Conservation (phyloP, 2,888 invertebrate species). For the Leptinotarsa tumamoca region DNA sequence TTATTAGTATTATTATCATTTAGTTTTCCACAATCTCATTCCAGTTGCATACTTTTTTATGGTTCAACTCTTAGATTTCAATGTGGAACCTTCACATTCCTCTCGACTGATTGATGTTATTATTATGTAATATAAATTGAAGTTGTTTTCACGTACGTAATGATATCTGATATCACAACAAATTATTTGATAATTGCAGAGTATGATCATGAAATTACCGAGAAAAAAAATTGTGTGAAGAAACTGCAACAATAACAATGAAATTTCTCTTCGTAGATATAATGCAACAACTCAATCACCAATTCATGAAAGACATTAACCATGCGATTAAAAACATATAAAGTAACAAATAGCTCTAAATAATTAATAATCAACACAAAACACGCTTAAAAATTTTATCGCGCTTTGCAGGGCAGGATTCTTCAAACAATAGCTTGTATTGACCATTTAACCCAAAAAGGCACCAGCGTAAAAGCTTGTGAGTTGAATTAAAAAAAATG, state of each 20-base stretch:
- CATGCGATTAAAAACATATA: slow-evolving; percentile 6
- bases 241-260: background rate
- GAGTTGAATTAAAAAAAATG: slow-evolving; percentile 22
- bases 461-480: slow-evolving; percentile 18
- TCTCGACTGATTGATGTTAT: no score
- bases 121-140: no score
- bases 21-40: no score
- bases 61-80: no score
- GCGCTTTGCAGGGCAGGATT: background rate
- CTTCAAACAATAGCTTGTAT: slow-evolving; percentile 14
- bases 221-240: background rate
- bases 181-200: background rate
- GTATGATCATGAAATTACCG: background rate
- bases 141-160: no score
- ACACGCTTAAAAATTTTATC: slow-evolving; percentile 8
- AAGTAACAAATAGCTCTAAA: slow-evolving; percentile 9
- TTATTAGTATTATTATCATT: no score
- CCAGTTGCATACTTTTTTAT: no score
- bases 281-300: background rate
- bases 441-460: slow-evolving; percentile 28
- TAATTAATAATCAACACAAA: slow-evolving; percentile 9
- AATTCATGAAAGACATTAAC: slow-evolving; percentile 1
- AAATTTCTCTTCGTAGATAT: slow-evolving; percentile 3
- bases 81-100: no score
- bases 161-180: background rate